These are phyloP conservation scores for Caenorhabditis sinica DNA, from an alignment of 2,888 invertebrate genomes.

Conservation along the genomic window DNA sequence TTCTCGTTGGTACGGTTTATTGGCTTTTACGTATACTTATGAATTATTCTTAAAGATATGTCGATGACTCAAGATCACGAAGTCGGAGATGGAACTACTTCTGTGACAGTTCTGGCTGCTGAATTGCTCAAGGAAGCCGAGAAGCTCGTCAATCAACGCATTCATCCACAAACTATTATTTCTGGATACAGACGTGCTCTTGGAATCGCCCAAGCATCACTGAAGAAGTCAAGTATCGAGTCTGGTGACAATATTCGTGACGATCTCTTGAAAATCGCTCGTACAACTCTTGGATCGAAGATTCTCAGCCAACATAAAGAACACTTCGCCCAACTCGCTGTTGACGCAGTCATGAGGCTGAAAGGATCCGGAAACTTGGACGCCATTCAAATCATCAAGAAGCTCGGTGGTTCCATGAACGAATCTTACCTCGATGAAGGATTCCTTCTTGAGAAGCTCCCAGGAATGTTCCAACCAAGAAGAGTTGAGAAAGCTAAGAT, in stretches of 20 bases:
- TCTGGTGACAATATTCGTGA: slow-evolving; percentile 89
- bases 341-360: slow-evolving; percentile 94
- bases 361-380: slow-evolving; percentile 96
- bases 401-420: slow-evolving; percentile 93
- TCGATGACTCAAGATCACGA: slow-evolving; percentile 98
- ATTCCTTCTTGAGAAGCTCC: slow-evolving; percentile 96
- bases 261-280: slow-evolving; percentile 96
- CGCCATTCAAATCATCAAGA: slow-evolving; percentile 98
- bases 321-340: slow-evolving; percentile 94
- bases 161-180: slow-evolving; percentile 98
- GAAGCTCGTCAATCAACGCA: slow-evolving; percentile 92
- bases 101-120: slow-evolving; percentile 96
- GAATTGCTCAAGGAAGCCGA: slow-evolving; percentile 95
- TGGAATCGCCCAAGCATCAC: slow-evolving; percentile 90
- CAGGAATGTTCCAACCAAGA: slow-evolving; percentile 98
- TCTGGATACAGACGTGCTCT: slow-evolving; percentile 95
- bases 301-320: slow-evolving; percentile 98
- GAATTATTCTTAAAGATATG: slow-evolving; percentile 90
- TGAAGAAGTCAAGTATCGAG: slow-evolving; percentile 90
- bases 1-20: slow-evolving; percentile 92
- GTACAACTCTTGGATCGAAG: slow-evolving; percentile 98
- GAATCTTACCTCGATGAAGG: slow-evolving; percentile 95
- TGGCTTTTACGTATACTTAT: no score
- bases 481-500: slow-evolving; percentile 96
- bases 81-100: slow-evolving; percentile 99